These are phyloP conservation scores for Muricea muricata DNA, from an alignment of 92 coral and sea anemone species.

Conservation along the genomic window DNA sequence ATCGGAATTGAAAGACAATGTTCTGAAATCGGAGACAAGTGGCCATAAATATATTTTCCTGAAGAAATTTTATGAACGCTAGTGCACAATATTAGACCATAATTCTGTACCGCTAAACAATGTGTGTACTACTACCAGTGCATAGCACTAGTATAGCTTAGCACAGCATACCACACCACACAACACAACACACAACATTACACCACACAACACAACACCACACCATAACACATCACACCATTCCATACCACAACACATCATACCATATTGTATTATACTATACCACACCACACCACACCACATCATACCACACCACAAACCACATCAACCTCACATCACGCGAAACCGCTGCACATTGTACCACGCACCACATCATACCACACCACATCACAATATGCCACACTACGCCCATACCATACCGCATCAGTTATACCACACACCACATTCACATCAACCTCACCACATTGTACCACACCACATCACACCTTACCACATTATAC, in stretches of 20 bases:
- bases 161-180: neutral
- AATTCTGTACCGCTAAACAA: no score
- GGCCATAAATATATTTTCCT: neutral
- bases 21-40: slow-evolving; percentile 48
- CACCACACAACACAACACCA: neutral
- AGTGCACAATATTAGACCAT: no score
- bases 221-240: neutral
- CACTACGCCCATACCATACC: slow-evolving; percentile 26
- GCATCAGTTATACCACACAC: neutral
- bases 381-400: slow-evolving; percentile 12
- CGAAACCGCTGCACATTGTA: neutral
- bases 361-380: neutral
- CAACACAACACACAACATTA: neutral
- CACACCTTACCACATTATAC: neutral
- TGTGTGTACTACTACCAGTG: no score
- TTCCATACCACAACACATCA: neutral
- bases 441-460: neutral
- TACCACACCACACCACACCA: slow-evolving; percentile 17
- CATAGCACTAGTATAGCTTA: no score
- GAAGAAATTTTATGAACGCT: no score
- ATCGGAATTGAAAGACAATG: slow-evolving; percentile 88
- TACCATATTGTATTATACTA: neutral
- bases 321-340: neutral
- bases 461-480: neutral
- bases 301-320: neutral